Evolutionary conservation across 2,113 vertebrate genomes (phyloP).

Genomic region (Myiozetetes cayanensis): DNA sequence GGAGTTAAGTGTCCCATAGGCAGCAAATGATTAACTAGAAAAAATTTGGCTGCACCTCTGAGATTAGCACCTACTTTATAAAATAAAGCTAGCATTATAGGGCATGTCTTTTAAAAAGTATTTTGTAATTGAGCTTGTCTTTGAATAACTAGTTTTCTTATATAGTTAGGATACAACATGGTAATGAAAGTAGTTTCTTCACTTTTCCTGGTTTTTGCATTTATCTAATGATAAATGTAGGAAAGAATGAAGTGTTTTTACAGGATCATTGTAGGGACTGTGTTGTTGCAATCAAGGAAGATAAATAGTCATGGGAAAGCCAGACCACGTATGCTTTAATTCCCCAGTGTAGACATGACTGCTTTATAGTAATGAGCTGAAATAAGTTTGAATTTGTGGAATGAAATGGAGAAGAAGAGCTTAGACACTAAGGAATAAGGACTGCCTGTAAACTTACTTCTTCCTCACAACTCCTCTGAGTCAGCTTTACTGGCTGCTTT

Average conservation of each 20-base stretch:
- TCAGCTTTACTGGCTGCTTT: background rate
- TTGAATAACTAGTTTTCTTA: background rate
- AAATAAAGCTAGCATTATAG: background rate
- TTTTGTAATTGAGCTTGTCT: background rate
- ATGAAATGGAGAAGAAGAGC: background rate
- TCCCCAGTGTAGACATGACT: background rate
- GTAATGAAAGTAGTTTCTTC: background rate
- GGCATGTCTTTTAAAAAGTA: background rate
- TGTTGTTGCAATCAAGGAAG: background rate
- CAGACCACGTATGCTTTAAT: background rate
- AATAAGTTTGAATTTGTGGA: background rate
- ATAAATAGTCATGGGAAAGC: background rate
- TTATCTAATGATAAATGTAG: background rate
- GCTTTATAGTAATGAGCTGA: background rate
- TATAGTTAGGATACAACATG: background rate
- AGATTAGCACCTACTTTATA: background rate
- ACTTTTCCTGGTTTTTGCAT: background rate
- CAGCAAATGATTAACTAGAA: background rate
- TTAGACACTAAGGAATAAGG: background rate
- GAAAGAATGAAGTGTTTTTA: background rate
- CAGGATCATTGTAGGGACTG: background rate
- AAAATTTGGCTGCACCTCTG: background rate
- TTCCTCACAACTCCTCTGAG: background rate
- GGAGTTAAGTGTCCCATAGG: background rate
- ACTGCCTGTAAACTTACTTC: background rate